Evolutionary conservation across 92 coral and sea anemone genomes (phyloP), one percentile per base, ranked within the genome.

Genomic region (Phenganax marumi): DNA sequence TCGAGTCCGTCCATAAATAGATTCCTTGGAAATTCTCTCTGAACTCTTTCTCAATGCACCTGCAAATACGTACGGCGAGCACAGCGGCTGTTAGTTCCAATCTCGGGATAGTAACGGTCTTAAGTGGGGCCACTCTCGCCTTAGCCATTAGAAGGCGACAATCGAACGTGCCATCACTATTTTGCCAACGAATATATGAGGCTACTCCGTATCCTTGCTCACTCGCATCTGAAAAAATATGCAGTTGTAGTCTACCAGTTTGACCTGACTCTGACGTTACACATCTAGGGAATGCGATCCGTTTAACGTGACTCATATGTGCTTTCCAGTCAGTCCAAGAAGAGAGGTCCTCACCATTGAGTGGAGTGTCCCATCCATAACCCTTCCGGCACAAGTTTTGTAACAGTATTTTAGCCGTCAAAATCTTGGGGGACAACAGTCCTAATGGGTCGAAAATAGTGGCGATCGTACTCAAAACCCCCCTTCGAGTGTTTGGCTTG

Each of bases 401-500:
- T 1, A 87, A 50, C 60, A 79, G 51, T 17, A 19, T 7, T 73
- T 87, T 85, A 24, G 85, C 92, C 6, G 76, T 26, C 52, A 91
- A 72, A 3, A 75, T 76, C 33, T 89, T 90, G 6, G 97, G 92
- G 8, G 88, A 89, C 19, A 88, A 89, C 18, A 89, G 76, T 4
- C 89, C 89, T 12, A 89, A 52, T 14, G 91, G 92, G 54, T 91
- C 92, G 24, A 78, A 87, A 75, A 89, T 19, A 49, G 71, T 77
- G 14, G 82, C 72, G 46, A 88, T 87, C 9, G 90, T 84, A 0
- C 88, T 86, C 66, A 91, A 68, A 17, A 86, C 79, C 0, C 95
- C 92, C 14, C 96, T 50, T 70, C 82, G 86, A 0, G 92, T 89
- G 46, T 86, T 88, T 12, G 96, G 90, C 50, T 85, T 86, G 62